Percentiles rank a stretch among this genome's conserved stretches.
Evolutionary conservation across 2,888 invertebrate genomes (phyloP).

Genomic region (Macaria liturata): DNA sequence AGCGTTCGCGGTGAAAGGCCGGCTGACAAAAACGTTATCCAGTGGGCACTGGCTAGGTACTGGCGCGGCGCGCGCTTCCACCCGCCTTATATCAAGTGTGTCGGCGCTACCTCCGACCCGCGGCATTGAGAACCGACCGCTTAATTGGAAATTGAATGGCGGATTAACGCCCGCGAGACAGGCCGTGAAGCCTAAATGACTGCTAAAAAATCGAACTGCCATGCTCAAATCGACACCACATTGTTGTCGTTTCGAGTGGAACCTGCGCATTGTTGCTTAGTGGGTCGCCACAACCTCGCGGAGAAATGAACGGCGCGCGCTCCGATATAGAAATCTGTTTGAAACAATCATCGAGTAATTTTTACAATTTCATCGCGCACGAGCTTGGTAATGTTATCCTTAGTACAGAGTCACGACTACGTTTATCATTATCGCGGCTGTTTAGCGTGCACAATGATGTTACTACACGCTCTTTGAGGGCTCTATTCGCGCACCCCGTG

Average conservation of each 20-base stretch:
- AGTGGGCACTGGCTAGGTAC: constrained; percentile 70
- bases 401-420: constrained; percentile 50
- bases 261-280: constrained; percentile 34
- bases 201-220: constrained; percentile 64
- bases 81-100: constrained; percentile 79
- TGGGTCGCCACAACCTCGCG: constrained; percentile 37
- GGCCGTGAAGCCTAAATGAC: constrained; percentile 72
- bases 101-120: constrained; percentile 71
- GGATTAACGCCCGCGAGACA: constrained; percentile 68
- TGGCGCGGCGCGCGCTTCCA: constrained; percentile 71
- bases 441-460: constrained; percentile 35
- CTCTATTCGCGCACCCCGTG: constrained; percentile 30
- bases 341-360: constrained; percentile 58
- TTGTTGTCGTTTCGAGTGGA: constrained; percentile 45
- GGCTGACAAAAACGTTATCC: constrained; percentile 70
- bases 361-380: constrained; percentile 62
- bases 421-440: constrained; percentile 35
- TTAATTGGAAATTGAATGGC: constrained; percentile 81
- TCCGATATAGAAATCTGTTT: constrained; percentile 55
- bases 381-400: constrained; percentile 55
- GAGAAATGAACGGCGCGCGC: constrained; percentile 49
- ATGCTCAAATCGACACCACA: constrained; percentile 44
- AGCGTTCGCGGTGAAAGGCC: constrained; percentile 78
- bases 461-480: constrained; percentile 29
- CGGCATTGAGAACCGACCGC: constrained; percentile 80